Conservation (phyloP, 2,888 invertebrate genomes). For the Serripes groenlandicus region DNA sequence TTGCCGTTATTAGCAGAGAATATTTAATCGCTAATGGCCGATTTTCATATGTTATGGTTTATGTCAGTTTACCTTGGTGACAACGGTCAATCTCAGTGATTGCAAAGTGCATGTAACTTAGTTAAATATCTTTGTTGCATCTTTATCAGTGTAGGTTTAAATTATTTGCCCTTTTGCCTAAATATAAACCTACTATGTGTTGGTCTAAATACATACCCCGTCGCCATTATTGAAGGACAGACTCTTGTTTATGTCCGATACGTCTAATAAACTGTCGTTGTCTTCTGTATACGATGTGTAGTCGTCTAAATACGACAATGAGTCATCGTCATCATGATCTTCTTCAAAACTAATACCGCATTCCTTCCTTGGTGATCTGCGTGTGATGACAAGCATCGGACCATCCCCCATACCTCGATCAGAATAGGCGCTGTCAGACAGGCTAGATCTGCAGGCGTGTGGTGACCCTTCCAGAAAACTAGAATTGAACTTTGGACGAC, state of each 20-base stretch:
- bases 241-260: constrained; percentile 29
- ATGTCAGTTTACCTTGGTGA: too few relatives aligned
- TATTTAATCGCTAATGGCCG: too few relatives aligned
- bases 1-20: too few relatives aligned
- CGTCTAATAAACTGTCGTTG: constrained; percentile 21
- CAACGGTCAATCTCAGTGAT: too few relatives aligned
- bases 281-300: not conserved
- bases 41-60: too few relatives aligned
- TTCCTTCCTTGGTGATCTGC: constrained; percentile 24
- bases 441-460: not conserved
- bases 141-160: too few relatives aligned
- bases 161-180: too few relatives aligned
- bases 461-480: constrained; percentile 28
- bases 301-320: not conserved
- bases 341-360: constrained; percentile 21
- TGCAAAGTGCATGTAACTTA: too few relatives aligned
- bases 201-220: constrained; percentile 32
- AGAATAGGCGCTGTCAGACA: not conserved
- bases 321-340: not conserved
- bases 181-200: too few relatives aligned
- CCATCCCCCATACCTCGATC: constrained; percentile 7
- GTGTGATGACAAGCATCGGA: constrained; percentile 4
- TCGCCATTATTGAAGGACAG: constrained; percentile 20
- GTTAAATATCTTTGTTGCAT: too few relatives aligned
- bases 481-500: constrained; percentile 28